Evolutionary conservation across 2,113 vertebrate species (phyloP), one percentile per base, ranked within the genome.

Genomic region (Clarias magur): DNA sequence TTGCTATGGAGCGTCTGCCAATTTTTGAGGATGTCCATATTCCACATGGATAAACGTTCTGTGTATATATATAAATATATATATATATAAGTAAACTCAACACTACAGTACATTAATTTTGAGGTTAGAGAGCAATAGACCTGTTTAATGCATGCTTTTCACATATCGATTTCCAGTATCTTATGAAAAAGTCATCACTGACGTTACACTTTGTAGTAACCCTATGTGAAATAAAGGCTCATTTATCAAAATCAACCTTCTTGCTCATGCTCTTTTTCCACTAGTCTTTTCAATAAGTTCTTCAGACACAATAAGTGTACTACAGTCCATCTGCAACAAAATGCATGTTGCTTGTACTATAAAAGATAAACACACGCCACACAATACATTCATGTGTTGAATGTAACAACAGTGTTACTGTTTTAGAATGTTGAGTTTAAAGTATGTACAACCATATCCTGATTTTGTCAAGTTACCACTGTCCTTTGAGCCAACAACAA

Each of bases 131-230:
- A 38, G 16, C 38, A 67, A 9, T n/a, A 79, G 13, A 56, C 21
- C 25, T 82, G 54, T 87, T 87, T 83, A 87, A 79, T 87, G 86
- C 86, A 87, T 87, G 86, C 25, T 76, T 87, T 87, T 27, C 57
- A 78, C 30, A 68, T 87, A 76, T 87, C 27, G 21, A n/a, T 84
- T 48, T 34, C 15, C 12, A 30, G n/a, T 54, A 65, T 63, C 42
- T 30, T 70, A 17, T 68, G 34, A 53, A 80, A 7, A 80, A 7
- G 3, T 63, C 27, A 42, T 72, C 21, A 87, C 42, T 63, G 68
- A 87, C 27, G 65, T 82, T 65, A 87, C 30, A 30, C 80, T 83
- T 76, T 82, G 10, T 75, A 87, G 38, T 82, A 63, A 75, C n/a
- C 63, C n/a, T 68, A 80, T 59, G n/a, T 53, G 80, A 78, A 87